These are phyloP conservation scores for Tetheella fluctuosa DNA, from an alignment of 2,888 invertebrate genomes.

Conservation along the genomic window DNA sequence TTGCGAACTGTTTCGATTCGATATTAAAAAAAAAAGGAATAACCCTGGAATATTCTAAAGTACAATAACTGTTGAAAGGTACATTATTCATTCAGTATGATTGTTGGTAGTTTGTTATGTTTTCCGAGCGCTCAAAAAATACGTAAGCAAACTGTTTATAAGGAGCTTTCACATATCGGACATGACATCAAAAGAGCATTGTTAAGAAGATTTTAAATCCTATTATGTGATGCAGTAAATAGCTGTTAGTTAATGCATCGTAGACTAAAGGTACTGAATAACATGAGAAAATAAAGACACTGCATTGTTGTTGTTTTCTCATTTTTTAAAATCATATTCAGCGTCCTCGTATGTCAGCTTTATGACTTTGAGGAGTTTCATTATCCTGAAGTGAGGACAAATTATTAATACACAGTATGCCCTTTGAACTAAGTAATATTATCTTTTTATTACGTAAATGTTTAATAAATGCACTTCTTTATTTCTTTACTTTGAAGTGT, in stretches of 20 bases:
- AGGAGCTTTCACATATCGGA: not conserved
- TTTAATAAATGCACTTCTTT: too few relatives aligned
- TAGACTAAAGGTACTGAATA: not conserved
- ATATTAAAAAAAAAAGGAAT: not conserved
- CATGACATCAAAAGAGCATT: slow-evolving; percentile 3
- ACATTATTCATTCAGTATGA: not conserved
- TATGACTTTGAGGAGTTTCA: too few relatives aligned
- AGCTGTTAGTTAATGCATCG: not conserved
- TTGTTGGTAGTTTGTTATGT: not conserved
- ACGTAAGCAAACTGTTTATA: not conserved
- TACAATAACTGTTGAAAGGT: not conserved
- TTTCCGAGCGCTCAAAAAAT: not conserved
- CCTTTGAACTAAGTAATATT: too few relatives aligned
- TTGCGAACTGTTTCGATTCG: not conserved
- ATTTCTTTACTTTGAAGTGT: too few relatives aligned
- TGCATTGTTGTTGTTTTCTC: not conserved
- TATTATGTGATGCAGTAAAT: not conserved
- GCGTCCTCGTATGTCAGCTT: too few relatives aligned
- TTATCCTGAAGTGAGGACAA: too few relatives aligned
- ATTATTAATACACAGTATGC: too few relatives aligned
- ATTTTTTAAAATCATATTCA: not conserved
- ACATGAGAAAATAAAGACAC: not conserved
- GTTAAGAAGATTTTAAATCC: not conserved
- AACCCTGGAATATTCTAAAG: not conserved
- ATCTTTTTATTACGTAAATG: too few relatives aligned